Evolutionary conservation across 1,140 invertebrate species (phyloP), one percentile per base, ranked within the genome.

Genomic region (Rhysida immarginata): DNA sequence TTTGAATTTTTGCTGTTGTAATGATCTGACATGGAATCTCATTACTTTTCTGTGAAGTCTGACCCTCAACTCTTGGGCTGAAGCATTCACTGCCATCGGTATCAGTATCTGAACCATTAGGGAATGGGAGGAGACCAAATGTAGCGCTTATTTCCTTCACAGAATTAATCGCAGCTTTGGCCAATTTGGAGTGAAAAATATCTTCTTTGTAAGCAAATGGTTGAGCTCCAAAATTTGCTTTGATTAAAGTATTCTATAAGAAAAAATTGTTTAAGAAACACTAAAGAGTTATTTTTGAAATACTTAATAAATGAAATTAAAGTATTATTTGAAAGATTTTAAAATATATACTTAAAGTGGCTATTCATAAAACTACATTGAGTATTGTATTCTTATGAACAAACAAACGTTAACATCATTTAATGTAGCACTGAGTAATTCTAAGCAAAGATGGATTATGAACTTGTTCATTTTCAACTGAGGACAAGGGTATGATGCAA

Each of bases 201-300:
- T 68, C 69, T 57, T 71, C 69, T 23, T 66, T 67, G 59, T 67
- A 72, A 1, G 65, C 63, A 62, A 70, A 72, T 26, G 67, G 64
- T 18, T 66, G 50, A 1, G 65, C 59, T 54, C 71, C 71, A 65
- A 73, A 72, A 58, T 73, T 73, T 24, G 69, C 69, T 57, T 62
- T 63, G 21, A 73, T 60, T 54, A 65, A 63, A 26, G 65, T 68
- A 54, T 65, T 64, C 69, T 71, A 58, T 20, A 59, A 25, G 50
- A 54, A 29, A 49, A 46, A 51, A 46, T 13, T 20, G 35, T n/a
- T n/a, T n/a, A n/a, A n/a, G n/a, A n/a, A n/a, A n/a, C n/a, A n/a
- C n/a, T n/a, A n/a, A n/a, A n/a, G n/a, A n/a, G n/a, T n/a, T n/a
- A n/a, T n/a, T n/a, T n/a, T n/a, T n/a, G n/a, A n/a, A n/a, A n/a